Base-by-base conservation (phyloP, 2,797 vertebrate species). In the Sphenopsis melanotis region DNA sequence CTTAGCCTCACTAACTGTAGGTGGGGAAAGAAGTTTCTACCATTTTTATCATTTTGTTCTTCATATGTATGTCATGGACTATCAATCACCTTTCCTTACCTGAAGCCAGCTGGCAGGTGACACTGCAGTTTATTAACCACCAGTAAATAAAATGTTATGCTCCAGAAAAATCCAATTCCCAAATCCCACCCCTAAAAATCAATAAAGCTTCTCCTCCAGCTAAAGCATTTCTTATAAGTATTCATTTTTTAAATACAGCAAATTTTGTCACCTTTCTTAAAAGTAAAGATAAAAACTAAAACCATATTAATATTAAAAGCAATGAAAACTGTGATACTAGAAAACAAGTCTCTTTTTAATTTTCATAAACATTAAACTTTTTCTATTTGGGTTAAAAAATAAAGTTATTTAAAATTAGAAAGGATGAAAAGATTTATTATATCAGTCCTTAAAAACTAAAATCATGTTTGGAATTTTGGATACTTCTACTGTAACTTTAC, bases 91-190 rank as follows among this genome's bases (percentile, higher is more conserved):
- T 72, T 89, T 65, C 63, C 85, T 75, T 88, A 91, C 70, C 57
- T 78, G 87, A 80, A 77, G 64, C 39, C 75, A 89, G 53, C 55
- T 95, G 90, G 68, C 86, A 92, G 61, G 57, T 95, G 78, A 84
- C 70, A 77, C 46, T 53, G 53, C 80, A 91, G 74, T 93, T 91
- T 79, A 84, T 92, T 91, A 95, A 23, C 46, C 46, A 69, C 53
- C 30, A 70, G 63, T 92, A 93, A 94, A 91, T 95, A 95, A 96
- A 94, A 92, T 57, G 71, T 74, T 83, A 90, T 65, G 53, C 50
- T 92, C 34, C 71, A 87, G 85, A 95, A 94, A 87, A 85, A 85
- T 83, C 64, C 47, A 71, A 52, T 95, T 94, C 46, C 44, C 71
- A 88, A 76, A 71, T 86, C 50, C 42, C 55, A 91, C 34, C 74